Evolutionary conservation across 2,888 invertebrate genomes (phyloP).

Genomic region (Neria commutata): DNA sequence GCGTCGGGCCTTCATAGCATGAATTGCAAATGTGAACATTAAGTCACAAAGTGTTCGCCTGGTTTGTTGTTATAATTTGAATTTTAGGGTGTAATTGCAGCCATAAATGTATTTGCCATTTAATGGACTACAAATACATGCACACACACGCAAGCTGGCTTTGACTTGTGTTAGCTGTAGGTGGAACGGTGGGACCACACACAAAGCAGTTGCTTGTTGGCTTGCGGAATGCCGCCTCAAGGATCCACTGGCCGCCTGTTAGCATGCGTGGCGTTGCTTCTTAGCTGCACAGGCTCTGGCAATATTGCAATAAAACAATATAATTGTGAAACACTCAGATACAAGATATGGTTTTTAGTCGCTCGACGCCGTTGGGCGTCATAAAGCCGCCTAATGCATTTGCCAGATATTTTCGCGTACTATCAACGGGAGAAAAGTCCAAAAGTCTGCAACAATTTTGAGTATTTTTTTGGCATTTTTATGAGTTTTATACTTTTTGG

Average conservation of each 20-base stretch:
- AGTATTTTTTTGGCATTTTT: too few species aligned
- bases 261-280: conserved; percentile 2
- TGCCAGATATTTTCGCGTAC: too few species aligned
- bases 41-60: conserved; percentile 40
- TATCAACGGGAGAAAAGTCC: too few species aligned
- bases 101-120: conserved; percentile 57
- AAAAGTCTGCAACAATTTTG: too few species aligned
- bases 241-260: conserved; percentile 19
- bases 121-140: conserved; percentile 37
- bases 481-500: too few species aligned
- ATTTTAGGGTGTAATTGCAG: conserved; percentile 58
- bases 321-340: conserved; percentile 46
- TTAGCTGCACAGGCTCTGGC: conserved; percentile 7
- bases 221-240: conserved; percentile 22
- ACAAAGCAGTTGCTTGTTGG: conserved; percentile 17
- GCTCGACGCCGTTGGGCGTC: too few species aligned
- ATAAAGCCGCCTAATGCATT: too few species aligned
- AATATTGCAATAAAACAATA: conserved; percentile 41
- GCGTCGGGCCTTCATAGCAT: not conserved
- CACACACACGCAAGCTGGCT: conserved; percentile 1
- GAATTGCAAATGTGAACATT: conserved; percentile 24
- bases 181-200: conserved; percentile 22
- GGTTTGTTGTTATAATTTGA: conserved; percentile 57
- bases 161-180: not conserved
- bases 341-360: not conserved